phyloP scores from a whole-genome alignment of 1,140 invertebrate genomes.

The Cyclargus thomasi region DNA sequence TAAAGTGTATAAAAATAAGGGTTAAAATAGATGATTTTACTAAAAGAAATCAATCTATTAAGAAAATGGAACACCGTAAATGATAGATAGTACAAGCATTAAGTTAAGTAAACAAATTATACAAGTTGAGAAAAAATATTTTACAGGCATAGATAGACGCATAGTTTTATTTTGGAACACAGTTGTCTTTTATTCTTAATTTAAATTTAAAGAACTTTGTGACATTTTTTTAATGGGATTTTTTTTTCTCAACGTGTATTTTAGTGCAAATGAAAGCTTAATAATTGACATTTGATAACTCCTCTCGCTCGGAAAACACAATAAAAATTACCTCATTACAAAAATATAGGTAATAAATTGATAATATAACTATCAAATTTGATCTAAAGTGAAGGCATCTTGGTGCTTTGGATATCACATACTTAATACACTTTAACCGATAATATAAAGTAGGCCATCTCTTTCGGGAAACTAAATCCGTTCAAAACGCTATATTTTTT shows the following conservation, averaged over 20 bases:
- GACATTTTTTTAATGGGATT: neutral
- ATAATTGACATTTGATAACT: neutral
- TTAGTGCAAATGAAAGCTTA: constrained; percentile 1
- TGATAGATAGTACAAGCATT: neutral
- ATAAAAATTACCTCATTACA: constrained; percentile 7
- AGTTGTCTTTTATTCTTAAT: neutral
- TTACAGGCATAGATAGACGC: no score
- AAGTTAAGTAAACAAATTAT: neutral
- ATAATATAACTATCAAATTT: constrained; percentile 37
- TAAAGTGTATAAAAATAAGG: no score
- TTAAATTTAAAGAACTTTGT: neutral
- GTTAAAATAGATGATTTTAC: no score
- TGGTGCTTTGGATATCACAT: constrained; percentile 33
- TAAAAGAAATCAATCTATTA: no score
- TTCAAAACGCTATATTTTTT: neutral
- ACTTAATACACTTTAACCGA: constrained; percentile 19
- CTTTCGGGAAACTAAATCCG: neutral
- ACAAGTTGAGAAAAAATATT: neutral
- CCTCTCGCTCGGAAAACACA: constrained; percentile 4
- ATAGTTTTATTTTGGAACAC: no score
- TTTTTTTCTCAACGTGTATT: neutral
- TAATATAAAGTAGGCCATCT: neutral
- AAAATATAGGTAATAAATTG: constrained; percentile 23
- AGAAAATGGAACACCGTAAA: neutral
- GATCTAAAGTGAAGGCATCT: constrained; percentile 41